These are phyloP conservation scores for Corythornis madagascariensis DNA, from an alignment of 2,113 vertebrate genomes.

Conservation along the genomic window DNA sequence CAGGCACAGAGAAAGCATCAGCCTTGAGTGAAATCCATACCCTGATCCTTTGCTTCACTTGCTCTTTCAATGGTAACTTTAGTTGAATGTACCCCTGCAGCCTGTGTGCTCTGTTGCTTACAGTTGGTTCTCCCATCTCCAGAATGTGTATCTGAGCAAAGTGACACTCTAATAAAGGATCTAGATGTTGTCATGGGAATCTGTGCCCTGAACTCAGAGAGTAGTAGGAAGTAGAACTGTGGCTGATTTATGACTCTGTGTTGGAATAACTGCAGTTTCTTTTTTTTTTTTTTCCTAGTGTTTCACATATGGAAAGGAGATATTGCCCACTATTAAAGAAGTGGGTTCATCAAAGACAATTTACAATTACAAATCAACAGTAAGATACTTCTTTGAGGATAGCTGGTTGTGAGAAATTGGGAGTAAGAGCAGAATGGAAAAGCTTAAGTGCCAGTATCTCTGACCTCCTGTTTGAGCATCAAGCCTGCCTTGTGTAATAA, in stretches of 20 bases:
- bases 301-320: neutral
- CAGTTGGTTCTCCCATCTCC: neutral
- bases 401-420: neutral
- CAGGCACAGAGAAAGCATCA: neutral
- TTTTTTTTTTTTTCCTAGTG: neutral
- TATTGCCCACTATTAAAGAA: neutral
- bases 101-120: neutral
- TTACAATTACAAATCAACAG: neutral
- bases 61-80: neutral
- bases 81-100: neutral
- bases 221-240: neutral
- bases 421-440: constrained; percentile 5
- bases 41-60: neutral
- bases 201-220: neutral
- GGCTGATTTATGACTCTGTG: neutral
- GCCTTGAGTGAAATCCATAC: neutral
- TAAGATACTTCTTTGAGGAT: neutral
- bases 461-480: constrained; percentile 28
- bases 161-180: neutral
- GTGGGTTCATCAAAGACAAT: neutral
- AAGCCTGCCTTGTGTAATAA: constrained; percentile 40
- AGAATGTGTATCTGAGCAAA: neutral
- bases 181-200: neutral
- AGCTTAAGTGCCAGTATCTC: neutral
- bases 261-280: neutral